Conservation (phyloP, 35 echinoderm and acorn worm species). For the Apostichopus californicus region DNA sequence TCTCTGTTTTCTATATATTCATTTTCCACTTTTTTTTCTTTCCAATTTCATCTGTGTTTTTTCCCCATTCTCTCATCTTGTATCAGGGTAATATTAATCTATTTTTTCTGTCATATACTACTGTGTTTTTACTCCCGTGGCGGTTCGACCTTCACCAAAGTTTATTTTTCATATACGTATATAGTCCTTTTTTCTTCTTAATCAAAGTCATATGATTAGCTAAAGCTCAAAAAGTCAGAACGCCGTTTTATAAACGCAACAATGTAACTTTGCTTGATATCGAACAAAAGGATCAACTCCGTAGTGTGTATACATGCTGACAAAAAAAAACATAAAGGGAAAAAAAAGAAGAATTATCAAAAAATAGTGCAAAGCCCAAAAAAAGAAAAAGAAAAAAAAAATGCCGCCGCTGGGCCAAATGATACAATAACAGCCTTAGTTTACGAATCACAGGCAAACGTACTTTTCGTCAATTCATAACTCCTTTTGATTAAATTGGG, state of each 20-base stretch:
- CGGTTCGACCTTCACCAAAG: constrained; percentile 8
- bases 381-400: too few relatives aligned
- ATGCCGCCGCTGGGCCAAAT: constrained; percentile 20
- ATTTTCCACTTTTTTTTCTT: too few relatives aligned
- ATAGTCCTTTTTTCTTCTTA: not conserved
- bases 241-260: constrained; percentile 7
- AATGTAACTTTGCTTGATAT: constrained; percentile 2
- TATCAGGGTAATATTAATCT: not conserved
- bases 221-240: not conserved
- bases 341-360: not conserved
- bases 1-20: too few relatives aligned
- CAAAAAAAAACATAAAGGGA: not conserved
- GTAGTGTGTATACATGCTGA: not conserved
- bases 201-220: not conserved
- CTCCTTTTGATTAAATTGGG: not conserved
- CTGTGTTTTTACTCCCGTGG: not conserved
- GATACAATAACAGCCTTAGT: constrained; percentile 31
- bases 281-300: not conserved
- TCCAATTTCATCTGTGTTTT: too few relatives aligned
- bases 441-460: constrained; percentile 34
- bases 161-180: not conserved
- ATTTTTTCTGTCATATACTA: not conserved
- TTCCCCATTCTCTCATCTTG: too few relatives aligned
- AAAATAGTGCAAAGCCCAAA: constrained; percentile 30
- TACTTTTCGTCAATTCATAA: constrained; percentile 23